Evolutionary conservation across 2,797 vertebrate species (phyloP).

Genomic region (Ispidina picta): DNA sequence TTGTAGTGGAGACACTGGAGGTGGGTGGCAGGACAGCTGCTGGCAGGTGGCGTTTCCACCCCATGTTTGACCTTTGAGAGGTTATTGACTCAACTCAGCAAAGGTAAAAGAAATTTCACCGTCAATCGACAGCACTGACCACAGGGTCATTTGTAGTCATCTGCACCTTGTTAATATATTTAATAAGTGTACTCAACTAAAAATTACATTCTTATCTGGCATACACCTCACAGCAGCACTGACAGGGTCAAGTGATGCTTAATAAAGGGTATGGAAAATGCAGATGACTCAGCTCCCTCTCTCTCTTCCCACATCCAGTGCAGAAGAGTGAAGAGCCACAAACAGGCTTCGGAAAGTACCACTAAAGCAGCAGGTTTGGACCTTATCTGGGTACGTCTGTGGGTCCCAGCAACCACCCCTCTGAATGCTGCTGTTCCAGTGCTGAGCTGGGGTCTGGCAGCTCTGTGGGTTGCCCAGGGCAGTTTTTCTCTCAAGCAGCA

Average conservation of each 20-base stretch:
- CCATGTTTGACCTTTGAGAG: neutral
- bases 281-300: neutral
- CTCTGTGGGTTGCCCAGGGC: neutral
- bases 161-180: constrained; percentile 33
- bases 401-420: neutral
- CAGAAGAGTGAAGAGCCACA: neutral
- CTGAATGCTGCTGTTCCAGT: neutral
- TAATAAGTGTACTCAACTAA: constrained; percentile 66
- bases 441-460: neutral
- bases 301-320: neutral
- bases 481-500: neutral
- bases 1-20: neutral
- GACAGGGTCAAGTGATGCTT: constrained; percentile 67
- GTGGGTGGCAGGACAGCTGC: neutral
- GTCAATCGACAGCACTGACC: constrained; percentile 9
- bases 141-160: constrained; percentile 59
- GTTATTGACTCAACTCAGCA: constrained; percentile 24
- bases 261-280: constrained; percentile 33
- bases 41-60: neutral
- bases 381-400: fast-evolving
- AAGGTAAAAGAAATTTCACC: neutral
- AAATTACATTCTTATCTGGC: constrained; percentile 58
- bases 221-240: constrained; percentile 20
- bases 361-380: neutral
- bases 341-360: fast-evolving